A percentile compares a stretch with the other conserved stretches of the same genome.
Evolutionary conservation across 2,113 vertebrate genomes (phyloP).

Genomic region (Pogonocichla stellata): DNA sequence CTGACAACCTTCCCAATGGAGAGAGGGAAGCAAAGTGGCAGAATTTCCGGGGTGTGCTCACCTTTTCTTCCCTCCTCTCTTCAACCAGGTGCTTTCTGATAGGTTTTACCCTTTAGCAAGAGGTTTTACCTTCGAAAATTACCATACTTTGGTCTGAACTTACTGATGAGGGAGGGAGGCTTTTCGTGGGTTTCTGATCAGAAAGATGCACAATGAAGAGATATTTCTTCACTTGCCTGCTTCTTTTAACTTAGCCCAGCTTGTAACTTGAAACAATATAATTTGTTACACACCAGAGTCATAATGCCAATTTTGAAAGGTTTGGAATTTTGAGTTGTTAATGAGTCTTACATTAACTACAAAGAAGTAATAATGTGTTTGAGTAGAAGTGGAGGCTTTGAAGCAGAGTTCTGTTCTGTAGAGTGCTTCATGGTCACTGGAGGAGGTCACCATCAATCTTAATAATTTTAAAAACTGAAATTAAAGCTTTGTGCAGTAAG

Average conservation of each 20-base stretch:
- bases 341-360: background rate
- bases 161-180: background rate
- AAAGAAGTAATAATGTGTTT: background rate
- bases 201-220: background rate
- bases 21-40: background rate
- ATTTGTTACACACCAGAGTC: background rate
- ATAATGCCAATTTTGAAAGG: background rate
- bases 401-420: background rate
- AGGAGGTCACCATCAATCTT: background rate
- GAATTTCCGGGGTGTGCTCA: fast-evolving
- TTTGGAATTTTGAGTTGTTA: background rate
- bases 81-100: background rate
- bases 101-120: background rate
- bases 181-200: background rate
- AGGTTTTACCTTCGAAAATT: background rate
- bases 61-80: background rate
- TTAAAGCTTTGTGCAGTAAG: background rate
- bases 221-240: background rate
- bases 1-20: background rate
- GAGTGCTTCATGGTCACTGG: background rate
- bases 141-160: background rate
- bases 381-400: background rate
- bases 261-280: background rate
- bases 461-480: background rate
- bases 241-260: background rate